Base-by-base conservation (phyloP, 2,888 invertebrate genomes). In the Drosophila macrothrix region DNA sequence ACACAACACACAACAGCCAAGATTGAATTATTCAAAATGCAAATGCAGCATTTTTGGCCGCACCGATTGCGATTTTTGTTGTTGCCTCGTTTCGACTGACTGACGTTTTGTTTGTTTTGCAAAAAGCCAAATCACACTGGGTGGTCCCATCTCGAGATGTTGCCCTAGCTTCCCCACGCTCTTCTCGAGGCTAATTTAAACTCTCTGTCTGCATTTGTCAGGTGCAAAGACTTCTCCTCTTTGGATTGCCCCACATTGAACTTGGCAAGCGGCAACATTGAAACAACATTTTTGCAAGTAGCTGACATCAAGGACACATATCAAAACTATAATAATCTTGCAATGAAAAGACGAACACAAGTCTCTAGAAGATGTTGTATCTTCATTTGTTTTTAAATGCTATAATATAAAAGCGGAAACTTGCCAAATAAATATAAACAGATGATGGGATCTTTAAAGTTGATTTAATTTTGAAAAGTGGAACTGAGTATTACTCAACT, bases 31-130 rank as follows among this genome's bases (percentile, higher is more conserved):
- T 82, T 82, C 73, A 87, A 86, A 85, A 76, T 80, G 90, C 88
- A 82, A 25, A 82, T 65, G 80, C 83, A 76, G 76, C 88, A 76
- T 65, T 71, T 76, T 69, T 66, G 69, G 68, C 68, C 66, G 59
- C 43, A 50, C 25, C 73, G 49, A 56, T 63, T 59, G 39, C 41
- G 43, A 37, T 29, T 65, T 54, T 61, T 35, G 61, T 62, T 74
- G 5, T 16, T 55, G 69, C 58, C 65, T 50, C n/a, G 69, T 71
- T 68, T 77, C 82, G 82, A 88, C 78, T 83, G 90, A 88, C 77
- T 88, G 86, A 90, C 89, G 89, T 78, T 82, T 73, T 87, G 90
- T 87, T 87, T 87, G 89, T 88, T 86, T 90, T 90, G 90, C 90
- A 86, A 88, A 87, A 88, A 87, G 87, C 89, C 84, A 88, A 84